A percentile compares a stretch with the other conserved stretches of the same genome.
These are phyloP conservation scores for Anagyrus pseudococci DNA, from an alignment of 2,888 invertebrate species.

Conservation along the genomic window DNA sequence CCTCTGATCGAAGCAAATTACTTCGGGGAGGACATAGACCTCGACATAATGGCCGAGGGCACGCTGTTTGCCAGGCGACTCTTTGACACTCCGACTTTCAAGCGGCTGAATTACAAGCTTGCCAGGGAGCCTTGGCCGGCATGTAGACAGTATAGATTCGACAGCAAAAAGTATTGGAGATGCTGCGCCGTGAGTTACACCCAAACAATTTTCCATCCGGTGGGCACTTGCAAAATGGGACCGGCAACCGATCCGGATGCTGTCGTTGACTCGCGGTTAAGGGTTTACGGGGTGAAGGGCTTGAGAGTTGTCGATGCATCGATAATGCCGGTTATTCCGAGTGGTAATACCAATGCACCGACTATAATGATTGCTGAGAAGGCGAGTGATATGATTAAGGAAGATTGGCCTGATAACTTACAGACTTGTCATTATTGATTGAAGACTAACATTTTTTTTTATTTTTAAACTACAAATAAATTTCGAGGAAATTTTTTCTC, in stretches of 20 bases:
- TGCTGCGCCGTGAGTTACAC: constrained; percentile 75
- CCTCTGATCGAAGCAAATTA: constrained; percentile 3
- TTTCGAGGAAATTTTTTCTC: neutral
- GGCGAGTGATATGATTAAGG: constrained; percentile 65
- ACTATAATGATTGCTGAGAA: constrained; percentile 68
- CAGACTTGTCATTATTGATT: neutral
- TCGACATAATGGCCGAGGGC: neutral
- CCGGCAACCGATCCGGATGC: constrained; percentile 60
- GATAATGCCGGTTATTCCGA: constrained; percentile 65
- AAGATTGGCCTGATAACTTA: constrained; percentile 51
- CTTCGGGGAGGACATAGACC: neutral
- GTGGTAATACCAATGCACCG: constrained; percentile 67
- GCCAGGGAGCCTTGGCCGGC: neutral
- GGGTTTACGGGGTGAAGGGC: constrained; percentile 63
- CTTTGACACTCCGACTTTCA: neutral
- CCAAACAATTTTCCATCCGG: constrained; percentile 69
- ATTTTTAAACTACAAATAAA: neutral
- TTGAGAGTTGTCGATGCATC: constrained; percentile 67
- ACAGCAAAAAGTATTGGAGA: constrained; percentile 74
- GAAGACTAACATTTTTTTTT: neutral
- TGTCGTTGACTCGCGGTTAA: constrained; percentile 62
- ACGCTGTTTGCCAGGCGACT: neutral
- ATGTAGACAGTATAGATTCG: constrained; percentile 41
- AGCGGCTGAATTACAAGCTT: neutral
- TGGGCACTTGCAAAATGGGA: constrained; percentile 65